Percentiles rank a stretch among this genome's conserved stretches.
Conservation (phyloP, 1,140 invertebrate species). For the Papilio glaucus region DNA sequence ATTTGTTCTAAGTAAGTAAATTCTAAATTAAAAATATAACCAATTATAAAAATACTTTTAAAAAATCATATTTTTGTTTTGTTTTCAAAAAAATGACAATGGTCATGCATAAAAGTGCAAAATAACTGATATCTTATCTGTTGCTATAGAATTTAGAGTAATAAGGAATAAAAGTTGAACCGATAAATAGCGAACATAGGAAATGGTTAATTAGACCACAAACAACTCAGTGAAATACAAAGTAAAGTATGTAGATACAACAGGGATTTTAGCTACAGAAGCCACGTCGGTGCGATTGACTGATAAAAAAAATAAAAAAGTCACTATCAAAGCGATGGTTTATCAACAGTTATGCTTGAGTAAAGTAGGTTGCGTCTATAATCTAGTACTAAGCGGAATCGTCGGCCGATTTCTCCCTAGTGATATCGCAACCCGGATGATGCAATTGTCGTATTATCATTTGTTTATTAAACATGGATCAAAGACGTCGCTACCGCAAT, state of each 20-base stretch:
- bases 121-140: no score
- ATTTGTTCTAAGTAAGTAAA: no score
- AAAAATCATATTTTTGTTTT: no score
- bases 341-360: slow-evolving; percentile 16
- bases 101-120: no score
- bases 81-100: no score
- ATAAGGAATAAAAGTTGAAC: no score
- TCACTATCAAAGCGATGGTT: slow-evolving; percentile 4
- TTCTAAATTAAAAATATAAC: no score
- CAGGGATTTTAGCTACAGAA: background rate
- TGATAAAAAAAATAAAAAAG: slow-evolving; percentile 1
- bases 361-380: slow-evolving; percentile 18
- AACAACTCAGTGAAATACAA: background rate
- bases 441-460: slow-evolving; percentile 27
- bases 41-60: no score
- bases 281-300: background rate
- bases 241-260: background rate
- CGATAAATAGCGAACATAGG: background rate
- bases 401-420: background rate
- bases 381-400: slow-evolving; percentile 21
- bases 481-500: slow-evolving; percentile 1
- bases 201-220: background rate
- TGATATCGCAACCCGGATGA: slow-evolving; percentile 29
- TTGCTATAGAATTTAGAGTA: no score
- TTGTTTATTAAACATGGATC: slow-evolving; percentile 31